Evolutionary conservation across 2,113 vertebrate species (phyloP).

Genomic region (Connochaetes taurinus): DNA sequence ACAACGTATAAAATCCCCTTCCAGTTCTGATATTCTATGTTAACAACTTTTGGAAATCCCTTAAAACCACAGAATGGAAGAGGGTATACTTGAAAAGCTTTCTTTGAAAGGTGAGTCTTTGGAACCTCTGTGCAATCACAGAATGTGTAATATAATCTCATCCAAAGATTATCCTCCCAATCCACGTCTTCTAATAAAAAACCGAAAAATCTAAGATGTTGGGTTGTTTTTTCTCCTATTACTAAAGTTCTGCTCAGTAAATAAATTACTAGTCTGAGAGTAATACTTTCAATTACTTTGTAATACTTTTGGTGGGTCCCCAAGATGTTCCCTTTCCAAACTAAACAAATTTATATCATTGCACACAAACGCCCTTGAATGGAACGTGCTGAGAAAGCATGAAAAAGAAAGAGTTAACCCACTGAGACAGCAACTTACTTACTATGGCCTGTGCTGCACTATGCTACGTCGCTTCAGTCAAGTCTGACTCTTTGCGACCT

Average conservation of each 20-base stretch:
- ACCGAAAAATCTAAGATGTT: background rate
- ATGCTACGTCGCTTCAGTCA: background rate
- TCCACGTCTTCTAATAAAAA: background rate
- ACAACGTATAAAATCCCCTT: conserved; percentile 30
- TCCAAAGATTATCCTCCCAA: background rate
- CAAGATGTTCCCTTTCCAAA: background rate
- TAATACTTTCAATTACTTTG: background rate
- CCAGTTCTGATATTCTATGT: conserved; percentile 22
- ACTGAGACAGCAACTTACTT: background rate
- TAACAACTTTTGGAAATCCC: conserved; percentile 45
- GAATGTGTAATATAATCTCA: background rate
- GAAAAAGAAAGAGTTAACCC: background rate
- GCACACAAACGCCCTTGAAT: background rate
- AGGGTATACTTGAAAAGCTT: background rate
- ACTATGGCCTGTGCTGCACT: background rate
- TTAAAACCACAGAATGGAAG: conserved; percentile 49
- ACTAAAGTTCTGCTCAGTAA: background rate
- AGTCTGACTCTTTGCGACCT: background rate
- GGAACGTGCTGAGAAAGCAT: background rate
- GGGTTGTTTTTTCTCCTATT: background rate
- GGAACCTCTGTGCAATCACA: background rate
- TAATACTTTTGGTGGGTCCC: background rate
- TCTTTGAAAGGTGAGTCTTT: conserved; percentile 4
- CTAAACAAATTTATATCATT: background rate
- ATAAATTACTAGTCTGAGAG: background rate